Evolutionary conservation across 2,113 vertebrate genomes (phyloP), one percentile per base, ranked within the genome.

Genomic region (Trematocara stigmaticum): DNA sequence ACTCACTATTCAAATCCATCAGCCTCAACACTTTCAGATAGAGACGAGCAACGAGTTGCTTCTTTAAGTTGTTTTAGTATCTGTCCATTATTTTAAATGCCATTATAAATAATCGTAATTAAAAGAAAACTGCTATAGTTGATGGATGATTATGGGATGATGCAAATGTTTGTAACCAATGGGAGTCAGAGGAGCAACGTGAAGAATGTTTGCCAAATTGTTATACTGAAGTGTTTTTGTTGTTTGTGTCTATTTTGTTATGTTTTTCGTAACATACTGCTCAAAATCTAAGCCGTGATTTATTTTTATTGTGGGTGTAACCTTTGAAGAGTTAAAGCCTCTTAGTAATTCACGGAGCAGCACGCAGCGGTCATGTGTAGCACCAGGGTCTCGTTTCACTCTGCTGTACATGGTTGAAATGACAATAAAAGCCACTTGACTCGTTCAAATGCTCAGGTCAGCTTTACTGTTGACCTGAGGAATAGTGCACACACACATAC

Each of bases 341-440:
- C 2, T 20, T 9, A 59, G 57, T 59, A 10, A 6, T 3, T 59
- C 56, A 31, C 15, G 1, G 0, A 34, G 57, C 57, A 4, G 57
- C 56, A 59, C 15, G 0, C 56, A 34, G 56, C 0, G 5, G 29
- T 0, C 56, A 0, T 59, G 10, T 59, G 29, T 2, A 59, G 56
- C 56, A 34, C 56, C 29, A 59, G 56, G 29, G 29, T 34, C 29
- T 18, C 2, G 3, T 59, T 59, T 59, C 56, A 59, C 7, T 59
- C 29, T 34, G 57, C 29, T 18, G 29, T 61, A 34, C 15, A 10
- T 34, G 57, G 57, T 18, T 61, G 57, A 61, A 34, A 61, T 59
- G 26, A 1, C 56, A 59, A 3, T 0, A 59, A 59, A 59, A 59
- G 13, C 7, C 56, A 59, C 26, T 61, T 18, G 35, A 57, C 26